Evolutionary conservation across 2,797 vertebrate genomes (phyloP).

Genomic region (Halcyon badia): DNA sequence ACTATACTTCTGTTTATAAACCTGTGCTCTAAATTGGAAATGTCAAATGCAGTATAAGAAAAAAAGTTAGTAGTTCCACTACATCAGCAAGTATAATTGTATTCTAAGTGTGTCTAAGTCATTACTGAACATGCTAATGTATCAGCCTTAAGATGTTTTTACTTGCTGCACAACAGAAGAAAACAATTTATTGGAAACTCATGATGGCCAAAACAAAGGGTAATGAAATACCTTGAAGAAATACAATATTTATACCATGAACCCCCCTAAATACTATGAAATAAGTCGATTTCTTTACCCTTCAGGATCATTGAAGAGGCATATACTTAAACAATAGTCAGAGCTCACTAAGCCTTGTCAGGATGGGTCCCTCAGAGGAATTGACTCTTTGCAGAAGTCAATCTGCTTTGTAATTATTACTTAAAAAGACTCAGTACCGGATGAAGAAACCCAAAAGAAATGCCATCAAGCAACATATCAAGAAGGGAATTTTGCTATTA

Average conservation of each 20-base stretch:
- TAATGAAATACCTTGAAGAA: conserved; percentile 11
- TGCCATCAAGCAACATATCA: not conserved
- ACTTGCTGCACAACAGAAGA: conserved; percentile 32
- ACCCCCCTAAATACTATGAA: not conserved
- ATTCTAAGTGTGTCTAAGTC: conserved; percentile 3
- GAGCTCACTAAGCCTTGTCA: not conserved
- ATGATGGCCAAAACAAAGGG: not conserved
- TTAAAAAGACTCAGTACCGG: not conserved
- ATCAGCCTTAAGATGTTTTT: conserved; percentile 60
- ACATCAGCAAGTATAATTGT: conserved; percentile 16
- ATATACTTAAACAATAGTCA: not conserved
- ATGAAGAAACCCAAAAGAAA: not conserved
- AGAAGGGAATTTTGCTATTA: not conserved
- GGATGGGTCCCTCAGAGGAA: not conserved
- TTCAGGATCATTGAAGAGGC: not conserved
- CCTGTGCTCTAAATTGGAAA: not conserved
- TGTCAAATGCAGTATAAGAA: conserved; percentile 45
- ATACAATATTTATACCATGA: not conserved
- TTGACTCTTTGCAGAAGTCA: not conserved
- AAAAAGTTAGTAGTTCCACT: conserved; percentile 15
- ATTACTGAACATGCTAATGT: conserved; percentile 59
- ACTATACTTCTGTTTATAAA: not conserved
- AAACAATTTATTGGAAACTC: conserved; percentile 47
- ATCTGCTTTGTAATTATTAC: not conserved
- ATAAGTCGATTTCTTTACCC: not conserved